Evolutionary conservation across 1,140 invertebrate species (phyloP), one percentile per base, ranked within the genome.

Genomic region (Drosophila nannoptera): DNA sequence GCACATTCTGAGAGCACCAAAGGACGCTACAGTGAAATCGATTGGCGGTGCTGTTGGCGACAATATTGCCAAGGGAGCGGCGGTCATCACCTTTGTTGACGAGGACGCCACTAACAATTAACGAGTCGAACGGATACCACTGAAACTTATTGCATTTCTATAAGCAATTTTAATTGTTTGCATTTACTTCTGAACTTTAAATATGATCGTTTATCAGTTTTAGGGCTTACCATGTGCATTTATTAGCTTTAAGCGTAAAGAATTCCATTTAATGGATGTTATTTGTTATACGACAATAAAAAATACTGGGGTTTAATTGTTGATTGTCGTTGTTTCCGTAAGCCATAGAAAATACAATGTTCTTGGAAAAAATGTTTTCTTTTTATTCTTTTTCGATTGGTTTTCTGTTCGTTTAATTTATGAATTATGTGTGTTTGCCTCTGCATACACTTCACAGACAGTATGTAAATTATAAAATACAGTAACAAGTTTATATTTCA

Each of bases 1-100:
- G 93, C 94, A 98, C 90, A 93, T 97, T 1, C 94, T 99, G 4
- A 94, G 94, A 80, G 95, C 97, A 5, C 93, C 94, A 7, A 91
- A 92, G 31, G 92, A 94, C 87, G 97, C 95, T 38, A 92, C 91
- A 4, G 92, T 99, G 8, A 92, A 95, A 50, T 92, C 93, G 3
- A 90, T 98, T 42, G 90, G 93, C 0, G 94, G 93, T 78, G 92
- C 93, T 60, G 90, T 92, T 66, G 97, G 97, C 5, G 95, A 97
- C 62, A 96, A 94, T 72, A 94, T 99, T 7, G 90, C 92, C 2
- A 98, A 98, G 90, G 93, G 96, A 36, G 89, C 91, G 4, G 90
- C 91, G 45, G 88, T 94, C 40, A 91, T 94, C 7, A 84, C 90
- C 29, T 92, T 93, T 60, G 90, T 91, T 48, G 90, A 90, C 46